Base-by-base conservation (phyloP, 2,888 invertebrate species). In the Ypsolopha sequella region DNA sequence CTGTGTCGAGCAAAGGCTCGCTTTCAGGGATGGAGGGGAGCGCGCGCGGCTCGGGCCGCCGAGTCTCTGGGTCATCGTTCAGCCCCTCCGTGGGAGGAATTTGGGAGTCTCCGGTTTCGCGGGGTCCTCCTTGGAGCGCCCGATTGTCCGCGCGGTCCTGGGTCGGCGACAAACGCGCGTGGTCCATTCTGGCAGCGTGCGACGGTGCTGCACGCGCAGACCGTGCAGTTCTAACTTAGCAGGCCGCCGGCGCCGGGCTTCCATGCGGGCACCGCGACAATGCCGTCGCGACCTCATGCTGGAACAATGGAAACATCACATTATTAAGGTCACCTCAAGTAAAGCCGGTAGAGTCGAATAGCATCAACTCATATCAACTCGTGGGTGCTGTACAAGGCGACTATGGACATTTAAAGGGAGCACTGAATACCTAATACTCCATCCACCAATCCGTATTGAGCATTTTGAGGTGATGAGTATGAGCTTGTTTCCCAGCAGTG, bases 211-310 rank as follows among this genome's bases (percentile, higher is more conserved):
- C 68, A 74, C 76, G 65, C 76, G 79, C 77, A 75, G 63, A 75
- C 73, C 60, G 68, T 73, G 76, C 77, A 75, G 73, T 80, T 80
- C 78, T 65, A 64, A 65, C 56, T 78, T 75, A 82, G 69, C 81
- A 75, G 71, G 64, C 65, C 79, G 77, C 78, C 76, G 71, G 73
- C 79, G 77, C 77, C 76, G 72, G 72, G 76, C 82, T 82, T 77
- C 84, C 85, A 84, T 85, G 80, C 85, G 85, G 79, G 69, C 70
- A 73, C 78, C 74, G 73, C 82, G 56, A 49, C 52, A 74, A 70
- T 76, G 66, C 76, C 80, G 76, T 68, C 79, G 77, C 71, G 82
- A 84, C 82, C 80, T 86, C 85, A 86, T 86, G 82, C 85, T 86
- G 80, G n/a, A 39, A 46, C 41, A 47, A 47, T 24, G 24, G 24